Percentiles rank a stretch among this genome's conserved stretches.
Evolutionary conservation across 2,888 invertebrate genomes (phyloP).

Genomic region (Gortyna flavago): DNA sequence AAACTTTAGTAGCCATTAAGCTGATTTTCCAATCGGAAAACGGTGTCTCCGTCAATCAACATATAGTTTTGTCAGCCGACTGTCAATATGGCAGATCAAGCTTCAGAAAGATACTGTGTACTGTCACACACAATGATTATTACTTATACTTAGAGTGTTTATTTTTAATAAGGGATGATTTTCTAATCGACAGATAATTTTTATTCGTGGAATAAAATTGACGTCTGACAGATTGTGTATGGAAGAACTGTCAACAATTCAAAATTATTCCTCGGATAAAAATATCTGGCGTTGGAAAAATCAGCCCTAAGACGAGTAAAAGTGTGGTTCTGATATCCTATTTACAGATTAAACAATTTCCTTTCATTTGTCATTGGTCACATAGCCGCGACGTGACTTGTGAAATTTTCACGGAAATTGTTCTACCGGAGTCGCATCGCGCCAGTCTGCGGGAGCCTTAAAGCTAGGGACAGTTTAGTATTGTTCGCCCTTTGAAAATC

Average conservation of each 20-base stretch:
- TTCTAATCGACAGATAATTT: too few species aligned
- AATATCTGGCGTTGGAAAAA: too few species aligned
- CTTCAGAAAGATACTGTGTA: slow-evolving; percentile 1
- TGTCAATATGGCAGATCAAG: slow-evolving; percentile 1
- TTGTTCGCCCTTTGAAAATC: slow-evolving; percentile 12
- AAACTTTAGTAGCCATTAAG: slow-evolving; percentile 38
- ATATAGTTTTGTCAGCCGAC: slow-evolving; percentile 33
- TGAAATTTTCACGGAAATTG: background rate
- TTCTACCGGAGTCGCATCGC: background rate
- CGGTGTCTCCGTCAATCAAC: slow-evolving; percentile 38
- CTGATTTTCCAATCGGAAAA: slow-evolving; percentile 44
- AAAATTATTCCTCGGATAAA: too few species aligned
- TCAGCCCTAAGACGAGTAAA: too few species aligned
- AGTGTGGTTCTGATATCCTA: too few species aligned
- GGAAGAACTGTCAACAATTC: too few species aligned
- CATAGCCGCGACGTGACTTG: background rate
- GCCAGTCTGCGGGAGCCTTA: background rate
- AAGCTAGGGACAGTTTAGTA: slow-evolving; percentile 12
- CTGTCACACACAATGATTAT: background rate
- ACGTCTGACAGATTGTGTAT: too few species aligned
- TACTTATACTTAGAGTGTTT: background rate
- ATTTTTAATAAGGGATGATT: too few species aligned
- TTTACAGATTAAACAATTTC: too few species aligned
- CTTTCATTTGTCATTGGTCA: background rate
- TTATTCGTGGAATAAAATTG: too few species aligned